Base-by-base conservation (phyloP, 2,888 invertebrate species). In the Agrochola lychnidis region DNA sequence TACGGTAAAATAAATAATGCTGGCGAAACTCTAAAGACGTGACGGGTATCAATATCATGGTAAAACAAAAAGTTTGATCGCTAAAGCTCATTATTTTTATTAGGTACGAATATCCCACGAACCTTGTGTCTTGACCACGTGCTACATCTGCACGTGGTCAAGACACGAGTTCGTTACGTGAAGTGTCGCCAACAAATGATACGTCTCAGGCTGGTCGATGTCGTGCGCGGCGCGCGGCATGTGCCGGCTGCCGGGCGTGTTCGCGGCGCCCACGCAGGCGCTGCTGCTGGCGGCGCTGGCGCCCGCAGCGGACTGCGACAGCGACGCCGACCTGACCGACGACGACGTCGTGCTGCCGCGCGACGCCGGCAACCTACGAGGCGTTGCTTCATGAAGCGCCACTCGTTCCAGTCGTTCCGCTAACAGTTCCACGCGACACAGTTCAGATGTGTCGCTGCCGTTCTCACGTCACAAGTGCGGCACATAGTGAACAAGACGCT, bases 211-310 rank as follows among this genome's bases (percentile, higher is more conserved):
- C 56, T 74, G 82, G 77, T 77, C 70, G 25, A 53, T 71, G 84
- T n/a, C 77, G 79, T 82, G 79, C 42, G 83, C 81, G 70, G 71
- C 64, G 73, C 70, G 57, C 40, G 51, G 92, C 87, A 83, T 92
- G 78, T 87, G 91, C 36, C 92, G 90, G 19, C 90, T 94, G 67
- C 93, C 93, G 12, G 91, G 87, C 61, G 89, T 84, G 76, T 89
- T 94, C 82, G 89, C 89, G 75, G 90, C 91, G 81, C 94, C 93
- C 4, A 87, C 91, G 74, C 93, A 93, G 87, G 93, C 94, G 70
- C 86, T 93, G 76, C 84, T 94, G 70, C 88, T 94, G 51, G 90
- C 93, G 2, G 92, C 91, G 70, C 79, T 89, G 36, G 84, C 79
- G 64, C 75, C 74, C 25, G 36, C 1, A 9, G 42, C 53, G 0